A percentile compares a stretch with the other conserved stretches of the same genome.
Conservation (phyloP, 1,140 invertebrate species). For the Macrotrachela quadricornifera region DNA sequence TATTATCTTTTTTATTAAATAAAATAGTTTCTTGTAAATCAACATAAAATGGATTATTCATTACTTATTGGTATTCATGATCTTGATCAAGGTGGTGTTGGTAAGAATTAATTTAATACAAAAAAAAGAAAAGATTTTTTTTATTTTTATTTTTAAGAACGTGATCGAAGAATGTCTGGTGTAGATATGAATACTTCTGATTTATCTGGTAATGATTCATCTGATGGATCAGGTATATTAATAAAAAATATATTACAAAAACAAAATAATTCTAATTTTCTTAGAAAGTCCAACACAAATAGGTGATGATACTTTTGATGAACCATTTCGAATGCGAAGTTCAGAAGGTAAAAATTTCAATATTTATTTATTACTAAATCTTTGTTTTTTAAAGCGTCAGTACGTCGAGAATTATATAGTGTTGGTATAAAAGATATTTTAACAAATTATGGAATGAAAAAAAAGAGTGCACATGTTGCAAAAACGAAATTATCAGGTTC, state of each 20-base stretch:
- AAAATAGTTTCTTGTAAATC: conserved; percentile 43
- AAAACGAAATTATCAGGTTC: conserved; percentile 97
- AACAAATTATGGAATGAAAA: conserved; percentile 94
- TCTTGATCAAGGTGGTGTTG: conserved; percentile 48
- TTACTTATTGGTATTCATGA: conserved; percentile 78
- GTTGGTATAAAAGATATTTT: conserved; percentile 92
- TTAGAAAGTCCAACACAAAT: too few relatives aligned
- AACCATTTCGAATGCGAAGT: too few relatives aligned
- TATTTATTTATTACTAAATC: too few relatives aligned
- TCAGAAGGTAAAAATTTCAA: not conserved
- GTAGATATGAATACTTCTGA: not conserved
- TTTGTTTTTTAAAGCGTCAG: too few relatives aligned
- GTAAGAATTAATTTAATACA: conserved; percentile 39
- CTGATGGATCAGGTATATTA: not conserved
- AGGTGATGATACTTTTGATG: conserved; percentile 7
- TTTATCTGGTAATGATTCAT: not conserved
- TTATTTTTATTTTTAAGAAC: too few relatives aligned
- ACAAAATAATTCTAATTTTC: too few relatives aligned
- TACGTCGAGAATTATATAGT: conserved; percentile 65
- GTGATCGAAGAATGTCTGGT: not conserved
- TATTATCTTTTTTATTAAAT: conserved; percentile 80
- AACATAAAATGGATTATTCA: conserved; percentile 97
- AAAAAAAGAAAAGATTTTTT: not conserved
- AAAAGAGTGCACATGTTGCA: conserved; percentile 67
- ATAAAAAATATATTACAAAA: too few relatives aligned